phyloP scores from a whole-genome alignment of 2,888 invertebrate species.

The Leptopterna dolabrata region DNA sequence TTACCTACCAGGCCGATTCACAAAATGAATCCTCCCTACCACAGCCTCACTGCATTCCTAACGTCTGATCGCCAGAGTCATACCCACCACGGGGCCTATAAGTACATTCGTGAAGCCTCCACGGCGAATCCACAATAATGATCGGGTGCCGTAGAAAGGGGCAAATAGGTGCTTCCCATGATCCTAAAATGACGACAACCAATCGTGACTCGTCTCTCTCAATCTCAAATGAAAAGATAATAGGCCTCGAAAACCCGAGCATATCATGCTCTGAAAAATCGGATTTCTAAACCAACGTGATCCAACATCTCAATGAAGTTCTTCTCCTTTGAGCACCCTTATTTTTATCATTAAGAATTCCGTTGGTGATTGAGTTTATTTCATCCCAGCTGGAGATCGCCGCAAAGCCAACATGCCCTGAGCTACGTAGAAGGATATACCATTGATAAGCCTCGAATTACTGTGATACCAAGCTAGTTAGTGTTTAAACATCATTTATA shows the following conservation, averaged over 20 bases:
- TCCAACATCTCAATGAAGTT: neutral
- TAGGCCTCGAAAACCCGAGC: neutral
- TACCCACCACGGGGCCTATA: neutral
- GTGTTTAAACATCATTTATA: too few species aligned
- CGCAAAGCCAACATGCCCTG: too few species aligned
- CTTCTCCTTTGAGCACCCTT: neutral
- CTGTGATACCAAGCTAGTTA: too few species aligned
- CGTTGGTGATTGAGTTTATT: too few species aligned
- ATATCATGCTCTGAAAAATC: neutral
- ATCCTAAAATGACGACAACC: neutral
- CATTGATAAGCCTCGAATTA: too few species aligned
- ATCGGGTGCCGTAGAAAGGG: neutral
- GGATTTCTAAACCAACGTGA: neutral
- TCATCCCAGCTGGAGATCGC: too few species aligned
- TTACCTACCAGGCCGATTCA: too few species aligned
- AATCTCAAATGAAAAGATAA: conserved; percentile 3
- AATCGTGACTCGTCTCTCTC: neutral
- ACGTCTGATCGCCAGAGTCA: too few species aligned
- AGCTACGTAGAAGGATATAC: too few species aligned
- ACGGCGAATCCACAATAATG: neutral
- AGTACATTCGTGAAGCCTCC: neutral
- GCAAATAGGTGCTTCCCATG: neutral
- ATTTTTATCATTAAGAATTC: neutral
- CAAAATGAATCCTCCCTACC: too few species aligned
- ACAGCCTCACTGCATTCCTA: too few species aligned